Evolutionary conservation across 2,797 vertebrate genomes (phyloP).

Genomic region (Morelia viridis): DNA sequence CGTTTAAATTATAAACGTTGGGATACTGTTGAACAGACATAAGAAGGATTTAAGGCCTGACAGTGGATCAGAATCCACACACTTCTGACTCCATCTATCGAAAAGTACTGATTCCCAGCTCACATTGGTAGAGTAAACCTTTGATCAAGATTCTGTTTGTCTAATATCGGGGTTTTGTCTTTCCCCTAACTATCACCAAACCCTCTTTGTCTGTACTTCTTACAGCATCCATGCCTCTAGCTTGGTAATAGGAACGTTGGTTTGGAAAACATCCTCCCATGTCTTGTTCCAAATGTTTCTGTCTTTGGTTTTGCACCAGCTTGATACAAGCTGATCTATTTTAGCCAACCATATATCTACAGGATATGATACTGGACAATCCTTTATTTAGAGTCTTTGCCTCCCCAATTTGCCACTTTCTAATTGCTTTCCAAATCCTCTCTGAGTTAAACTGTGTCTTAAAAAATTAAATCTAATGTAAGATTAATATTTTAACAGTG

Average conservation of each 20-base stretch:
- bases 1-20: neutral
- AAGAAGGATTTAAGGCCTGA: neutral
- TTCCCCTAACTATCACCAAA: neutral
- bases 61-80: neutral
- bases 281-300: neutral
- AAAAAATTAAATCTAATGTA: conserved; percentile 62
- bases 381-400: conserved; percentile 43
- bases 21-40: neutral
- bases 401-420: conserved; percentile 47
- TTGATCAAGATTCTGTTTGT: neutral
- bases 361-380: neutral
- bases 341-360: neutral
- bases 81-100: neutral
- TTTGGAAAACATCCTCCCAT: neutral
- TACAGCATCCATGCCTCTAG: neutral
- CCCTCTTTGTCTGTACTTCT: neutral
- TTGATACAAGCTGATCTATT: neutral
- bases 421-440: conserved; percentile 57
- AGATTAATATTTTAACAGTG: conserved; percentile 74
- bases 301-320: neutral
- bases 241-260: neutral
- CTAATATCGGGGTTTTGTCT: neutral
- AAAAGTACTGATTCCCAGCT: neutral
- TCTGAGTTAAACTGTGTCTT: neutral
- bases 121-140: neutral